These are phyloP conservation scores for Hyaena hyaena DNA, from an alignment of 2,113 vertebrate species.

Conservation along the genomic window DNA sequence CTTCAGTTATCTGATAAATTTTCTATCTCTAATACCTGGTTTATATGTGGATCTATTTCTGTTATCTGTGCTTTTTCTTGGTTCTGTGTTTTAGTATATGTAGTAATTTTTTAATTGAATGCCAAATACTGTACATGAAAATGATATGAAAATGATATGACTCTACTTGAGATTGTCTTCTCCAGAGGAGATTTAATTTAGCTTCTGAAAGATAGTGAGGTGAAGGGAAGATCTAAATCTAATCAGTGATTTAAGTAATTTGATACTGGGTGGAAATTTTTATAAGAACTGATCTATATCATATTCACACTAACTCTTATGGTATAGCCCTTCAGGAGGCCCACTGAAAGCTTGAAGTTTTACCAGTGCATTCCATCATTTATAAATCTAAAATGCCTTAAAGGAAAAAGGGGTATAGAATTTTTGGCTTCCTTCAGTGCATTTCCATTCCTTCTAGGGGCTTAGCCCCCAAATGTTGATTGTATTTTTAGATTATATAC, in stretches of 20 bases:
- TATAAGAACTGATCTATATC: not conserved
- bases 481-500: not conserved
- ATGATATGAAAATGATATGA: not conserved
- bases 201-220: not conserved
- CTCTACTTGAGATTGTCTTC: not conserved
- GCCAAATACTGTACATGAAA: not conserved
- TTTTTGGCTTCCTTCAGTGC: not conserved
- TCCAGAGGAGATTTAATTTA: not conserved
- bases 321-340: not conserved
- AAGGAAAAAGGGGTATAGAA: not conserved
- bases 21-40: not conserved
- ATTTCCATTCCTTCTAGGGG: not conserved
- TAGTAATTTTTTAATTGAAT: constrained; percentile 11
- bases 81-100: not conserved
- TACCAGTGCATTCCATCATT: not conserved
- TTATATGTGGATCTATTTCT: not conserved
- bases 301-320: not conserved
- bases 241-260: not conserved
- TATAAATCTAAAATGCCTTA: not conserved
- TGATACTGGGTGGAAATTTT: not conserved
- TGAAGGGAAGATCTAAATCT: not conserved
- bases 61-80: not conserved
- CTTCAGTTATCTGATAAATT: not conserved
- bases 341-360: not conserved
- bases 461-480: not conserved